Percentiles rank a stretch among this genome's conserved stretches.
These are phyloP conservation scores for Lepilemur ruficaudatus DNA, from an alignment of 2,797 vertebrate genomes.

Conservation along the genomic window DNA sequence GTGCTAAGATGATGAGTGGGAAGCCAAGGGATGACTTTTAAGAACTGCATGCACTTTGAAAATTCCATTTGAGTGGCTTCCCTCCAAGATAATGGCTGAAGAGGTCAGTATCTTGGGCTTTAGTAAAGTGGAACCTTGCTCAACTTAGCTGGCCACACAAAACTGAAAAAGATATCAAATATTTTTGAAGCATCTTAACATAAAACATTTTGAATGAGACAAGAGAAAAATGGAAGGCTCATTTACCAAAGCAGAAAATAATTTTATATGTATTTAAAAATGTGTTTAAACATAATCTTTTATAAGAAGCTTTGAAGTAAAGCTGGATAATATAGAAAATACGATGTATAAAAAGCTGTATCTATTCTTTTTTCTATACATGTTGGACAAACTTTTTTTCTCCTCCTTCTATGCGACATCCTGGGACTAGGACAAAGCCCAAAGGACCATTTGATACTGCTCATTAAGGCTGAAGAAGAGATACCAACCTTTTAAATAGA, in stretches of 20 bases:
- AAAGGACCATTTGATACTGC: background rate
- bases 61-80: background rate
- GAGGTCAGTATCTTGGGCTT: background rate
- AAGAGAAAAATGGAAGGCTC: background rate
- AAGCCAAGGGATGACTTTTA: background rate
- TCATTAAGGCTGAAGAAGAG: background rate
- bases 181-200: background rate
- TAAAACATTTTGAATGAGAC: constrained; percentile 4
- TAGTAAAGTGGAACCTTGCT: background rate
- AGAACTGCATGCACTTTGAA: background rate
- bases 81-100: background rate
- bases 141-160: background rate
- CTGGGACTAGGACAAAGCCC: background rate
- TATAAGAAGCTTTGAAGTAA: background rate
- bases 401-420: background rate
- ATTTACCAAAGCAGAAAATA: background rate
- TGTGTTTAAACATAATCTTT: background rate
- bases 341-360: background rate
- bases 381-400: background rate
- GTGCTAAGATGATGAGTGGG: background rate
- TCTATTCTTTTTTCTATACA: background rate
- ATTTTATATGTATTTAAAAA: background rate
- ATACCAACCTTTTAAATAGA: background rate
- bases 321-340: background rate
- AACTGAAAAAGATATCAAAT: constrained; percentile 45